phyloP scores from a whole-genome alignment of 2,888 invertebrate species.

The Ashinkailepas kermadecensis region DNA sequence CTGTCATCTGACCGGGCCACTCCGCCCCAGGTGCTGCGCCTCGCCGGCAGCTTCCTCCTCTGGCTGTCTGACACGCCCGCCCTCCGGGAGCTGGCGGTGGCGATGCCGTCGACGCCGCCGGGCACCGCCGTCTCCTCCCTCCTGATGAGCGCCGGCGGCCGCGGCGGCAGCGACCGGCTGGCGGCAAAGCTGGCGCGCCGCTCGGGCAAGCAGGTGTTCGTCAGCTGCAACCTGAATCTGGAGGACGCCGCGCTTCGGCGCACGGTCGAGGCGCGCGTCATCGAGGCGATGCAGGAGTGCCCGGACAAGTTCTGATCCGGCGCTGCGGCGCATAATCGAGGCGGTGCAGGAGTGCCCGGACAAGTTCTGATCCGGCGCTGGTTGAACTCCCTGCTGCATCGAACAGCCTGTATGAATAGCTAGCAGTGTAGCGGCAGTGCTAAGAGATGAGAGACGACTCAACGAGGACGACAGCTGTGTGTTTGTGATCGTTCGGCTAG shows the following conservation, averaged over 20 bases:
- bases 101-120: background rate
- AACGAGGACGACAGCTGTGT: no score
- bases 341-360: background rate
- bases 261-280: background rate
- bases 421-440: no score
- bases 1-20: no score
- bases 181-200: background rate
- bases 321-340: background rate
- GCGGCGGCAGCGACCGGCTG: background rate
- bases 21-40: background rate
- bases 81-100: background rate
- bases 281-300: background rate
- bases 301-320: background rate
- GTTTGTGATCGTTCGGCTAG: no score
- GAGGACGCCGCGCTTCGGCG: background rate
- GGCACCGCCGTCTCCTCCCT: background rate
- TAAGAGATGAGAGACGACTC: no score
- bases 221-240: conserved; percentile 7
- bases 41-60: background rate
- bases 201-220: conserved; percentile 7
- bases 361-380: background rate
- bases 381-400: no score
- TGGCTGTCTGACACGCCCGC: background rate
- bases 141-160: background rate
- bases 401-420: no score